Conservation (phyloP, 2,888 invertebrate species). For the Malachius bipustulatus region DNA sequence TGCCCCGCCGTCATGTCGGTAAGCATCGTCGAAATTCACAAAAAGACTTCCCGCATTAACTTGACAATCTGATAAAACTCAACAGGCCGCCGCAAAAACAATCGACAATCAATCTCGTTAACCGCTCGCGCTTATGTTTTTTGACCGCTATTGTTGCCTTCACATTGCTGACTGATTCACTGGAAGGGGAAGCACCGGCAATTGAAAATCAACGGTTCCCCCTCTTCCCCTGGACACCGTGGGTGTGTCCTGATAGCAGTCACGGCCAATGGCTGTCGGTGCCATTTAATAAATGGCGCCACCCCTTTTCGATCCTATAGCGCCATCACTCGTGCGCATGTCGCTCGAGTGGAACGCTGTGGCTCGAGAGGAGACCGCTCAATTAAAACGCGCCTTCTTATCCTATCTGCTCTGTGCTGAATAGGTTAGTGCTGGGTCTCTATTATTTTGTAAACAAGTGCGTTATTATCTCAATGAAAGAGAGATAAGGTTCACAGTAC, state of each 20-base stretch:
- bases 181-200: constrained; percentile 30
- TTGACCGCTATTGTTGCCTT: constrained; percentile 35
- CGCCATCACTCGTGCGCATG: constrained; percentile 25
- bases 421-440: no score
- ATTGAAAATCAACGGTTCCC: constrained; percentile 36
- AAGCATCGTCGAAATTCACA: constrained; percentile 36
- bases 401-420: no score
- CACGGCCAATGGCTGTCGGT: constrained; percentile 26
- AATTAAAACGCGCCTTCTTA: no score
- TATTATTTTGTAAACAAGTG: constrained; percentile 37
- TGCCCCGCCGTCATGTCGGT: constrained; percentile 51
- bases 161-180: constrained; percentile 37
- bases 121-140: constrained; percentile 19
- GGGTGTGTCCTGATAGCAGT: constrained; percentile 20
- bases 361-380: no score
- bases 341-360: no score
- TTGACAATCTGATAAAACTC: constrained; percentile 4
- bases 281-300: constrained; percentile 32
- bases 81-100: constrained; percentile 18
- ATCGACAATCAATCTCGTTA: constrained; percentile 24
- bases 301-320: constrained; percentile 28
- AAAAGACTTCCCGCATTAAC: constrained; percentile 8
- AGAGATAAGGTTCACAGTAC: no score
- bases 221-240: constrained; percentile 26
- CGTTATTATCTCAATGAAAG: no score